Conservation (phyloP, 2,113 vertebrate species). For the Alouatta palliata region DNA sequence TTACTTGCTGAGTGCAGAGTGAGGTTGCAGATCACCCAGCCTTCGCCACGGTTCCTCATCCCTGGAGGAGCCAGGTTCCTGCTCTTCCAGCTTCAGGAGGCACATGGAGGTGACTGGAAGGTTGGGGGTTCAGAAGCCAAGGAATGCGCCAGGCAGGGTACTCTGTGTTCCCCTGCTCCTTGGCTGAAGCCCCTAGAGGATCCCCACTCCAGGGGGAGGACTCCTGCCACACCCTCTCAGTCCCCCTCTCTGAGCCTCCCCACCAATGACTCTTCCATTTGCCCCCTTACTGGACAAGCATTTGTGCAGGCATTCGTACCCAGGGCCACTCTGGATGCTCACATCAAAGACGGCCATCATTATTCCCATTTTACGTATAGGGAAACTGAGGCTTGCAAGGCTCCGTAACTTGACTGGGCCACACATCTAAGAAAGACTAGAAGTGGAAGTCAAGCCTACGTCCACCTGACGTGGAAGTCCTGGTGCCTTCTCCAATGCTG, state of each 20-base stretch:
- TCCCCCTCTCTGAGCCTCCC: background rate
- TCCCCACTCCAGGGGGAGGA: rapidly evolving
- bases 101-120: rapidly evolving
- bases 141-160: background rate
- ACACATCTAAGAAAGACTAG: background rate
- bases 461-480: background rate
- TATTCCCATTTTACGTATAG: background rate
- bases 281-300: background rate
- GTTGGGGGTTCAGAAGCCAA: background rate
- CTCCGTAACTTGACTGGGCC: background rate
- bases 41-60: rapidly evolving
- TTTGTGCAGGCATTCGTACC: background rate
- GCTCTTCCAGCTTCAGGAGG: too few relatives aligned
- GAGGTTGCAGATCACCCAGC: background rate
- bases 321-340: background rate
- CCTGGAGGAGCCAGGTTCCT: background rate
- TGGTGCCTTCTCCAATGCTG: rapidly evolving
- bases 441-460: background rate
- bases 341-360: background rate
- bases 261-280: background rate
- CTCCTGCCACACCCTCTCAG: rapidly evolving
- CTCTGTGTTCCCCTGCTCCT: too few relatives aligned
- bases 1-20: rapidly evolving
- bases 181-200: background rate
- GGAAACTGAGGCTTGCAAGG: background rate